Percentiles rank a stretch among this genome's conserved stretches.
phyloP scores from a whole-genome alignment of 2,113 vertebrate species.

The Beaufortia kweichowensis region DNA sequence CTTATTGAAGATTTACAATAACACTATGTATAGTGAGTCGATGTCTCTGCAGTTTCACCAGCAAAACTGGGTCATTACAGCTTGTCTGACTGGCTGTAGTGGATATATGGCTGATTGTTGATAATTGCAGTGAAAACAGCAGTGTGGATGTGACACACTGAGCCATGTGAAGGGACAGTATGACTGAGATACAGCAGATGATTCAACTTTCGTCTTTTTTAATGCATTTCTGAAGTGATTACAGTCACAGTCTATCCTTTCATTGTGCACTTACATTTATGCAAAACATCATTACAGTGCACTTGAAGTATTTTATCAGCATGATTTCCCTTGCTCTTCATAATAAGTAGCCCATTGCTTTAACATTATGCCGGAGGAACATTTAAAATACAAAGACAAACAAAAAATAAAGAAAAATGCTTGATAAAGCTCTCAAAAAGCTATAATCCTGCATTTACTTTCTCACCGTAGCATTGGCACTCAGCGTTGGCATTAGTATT shows the following conservation, averaged over 20 bases:
- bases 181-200: not conserved
- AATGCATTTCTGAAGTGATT: not conserved
- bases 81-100: not conserved
- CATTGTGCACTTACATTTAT: not conserved
- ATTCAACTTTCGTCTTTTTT: not conserved
- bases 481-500: conserved; percentile 12
- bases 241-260: not conserved
- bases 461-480: conserved; percentile 23
- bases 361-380: not conserved
- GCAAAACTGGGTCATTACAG: conserved; percentile 9
- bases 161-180: not conserved
- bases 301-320: too few relatives aligned
- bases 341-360: too few relatives aligned
- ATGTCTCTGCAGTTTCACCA: not conserved
- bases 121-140: conserved; percentile 22
- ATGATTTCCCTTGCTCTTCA: too few relatives aligned
- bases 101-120: conserved; percentile 8
- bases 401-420: not conserved
- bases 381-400: not conserved
- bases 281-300: too few relatives aligned
- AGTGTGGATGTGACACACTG: not conserved
- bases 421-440: not conserved
- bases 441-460: not conserved
- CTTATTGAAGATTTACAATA: too few relatives aligned
- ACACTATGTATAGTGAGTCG: too few relatives aligned